Evolutionary conservation across 2,888 invertebrate species (phyloP), one percentile per base, ranked within the genome.

Genomic region (Phania funesta): DNA sequence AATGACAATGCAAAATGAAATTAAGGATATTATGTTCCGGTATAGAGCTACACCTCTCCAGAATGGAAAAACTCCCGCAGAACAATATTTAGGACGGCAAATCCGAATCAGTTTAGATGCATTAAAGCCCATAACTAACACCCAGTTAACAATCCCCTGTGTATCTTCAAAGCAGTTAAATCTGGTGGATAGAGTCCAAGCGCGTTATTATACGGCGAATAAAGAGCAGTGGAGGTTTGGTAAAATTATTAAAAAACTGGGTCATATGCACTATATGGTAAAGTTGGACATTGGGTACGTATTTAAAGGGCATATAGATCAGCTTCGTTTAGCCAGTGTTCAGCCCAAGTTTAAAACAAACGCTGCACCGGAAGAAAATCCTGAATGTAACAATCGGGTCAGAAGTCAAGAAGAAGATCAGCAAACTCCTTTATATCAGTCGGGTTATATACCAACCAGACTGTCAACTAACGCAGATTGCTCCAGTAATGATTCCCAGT

Each of bases 1-100:
- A 2, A 24, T 6, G 24, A 4, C 50, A 6, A 5, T 50, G 2
- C 24, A n/a, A n/a, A 9, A 29, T 1, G 18, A 52, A 16, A 29
- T 29, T 3, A n/a, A 16, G 3, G 29, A 29, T 3, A 52, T 29
- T 4, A 3, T 26, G 2, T 73, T 52, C 29, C 38, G 71, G 0
- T 78, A 71, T 50, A 48, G 83, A 11, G 60, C 75, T 16, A 68
- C 81, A 44, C 73, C 81, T 6, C 16, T 81, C 11, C 16, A 22
- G 11, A 76, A 76, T 71, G 74, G 65, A 0, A 76, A 77, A 41
- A 79, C 81, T 5, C 79, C 76, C 13, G 48, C 81, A 9, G 79
- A 79, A 22, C 67, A 62, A 24, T 83, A 71, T 9, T 41, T 79
- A 0, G 41, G 62, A 11, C 24, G 79, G 13, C 71, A 79, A 60